A percentile compares a stretch with the other conserved stretches of the same genome.
Evolutionary conservation across 2,113 vertebrate species (phyloP).

Genomic region (Odontesthes bonariensis): DNA sequence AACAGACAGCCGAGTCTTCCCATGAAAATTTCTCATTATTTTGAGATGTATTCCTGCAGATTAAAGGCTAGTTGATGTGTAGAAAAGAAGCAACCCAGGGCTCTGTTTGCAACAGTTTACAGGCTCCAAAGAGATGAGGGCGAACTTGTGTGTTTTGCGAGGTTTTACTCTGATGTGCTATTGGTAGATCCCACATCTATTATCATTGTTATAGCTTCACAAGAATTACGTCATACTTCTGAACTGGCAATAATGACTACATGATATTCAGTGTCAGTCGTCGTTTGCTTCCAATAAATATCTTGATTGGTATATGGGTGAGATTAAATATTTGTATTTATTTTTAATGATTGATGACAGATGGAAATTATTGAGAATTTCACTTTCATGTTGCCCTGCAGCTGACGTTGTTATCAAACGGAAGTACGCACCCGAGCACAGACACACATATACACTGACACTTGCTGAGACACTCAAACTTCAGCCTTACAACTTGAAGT

Average conservation of each 20-base stretch:
- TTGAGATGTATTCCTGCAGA: slow-evolving; percentile 13
- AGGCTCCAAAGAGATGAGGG: background rate
- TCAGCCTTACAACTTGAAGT: slow-evolving; percentile 57
- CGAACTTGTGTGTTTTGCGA: background rate
- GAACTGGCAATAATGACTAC: background rate
- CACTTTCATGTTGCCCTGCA: background rate
- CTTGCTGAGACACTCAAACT: background rate
- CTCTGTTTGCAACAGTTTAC: background rate
- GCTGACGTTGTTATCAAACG: slow-evolving; percentile 50
- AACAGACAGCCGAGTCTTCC: slow-evolving; percentile 24
- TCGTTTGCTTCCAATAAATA: background rate
- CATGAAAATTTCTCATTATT: background rate
- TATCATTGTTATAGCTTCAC: background rate
- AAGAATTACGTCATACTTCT: background rate
- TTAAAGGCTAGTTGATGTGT: background rate
- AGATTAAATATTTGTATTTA: background rate
- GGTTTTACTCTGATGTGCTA: too few relatives aligned
- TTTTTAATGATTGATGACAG: background rate
- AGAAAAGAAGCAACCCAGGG: slow-evolving; percentile 17
- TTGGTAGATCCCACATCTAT: background rate
- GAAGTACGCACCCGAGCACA: slow-evolving; percentile 61
- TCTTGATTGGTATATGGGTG: too few relatives aligned
- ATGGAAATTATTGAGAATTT: slow-evolving; percentile 36
- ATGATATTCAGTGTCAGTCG: background rate
- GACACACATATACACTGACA: slow-evolving; percentile 6